Base-by-base conservation (phyloP, 2,113 vertebrate species). In the Sapajus apella region DNA sequence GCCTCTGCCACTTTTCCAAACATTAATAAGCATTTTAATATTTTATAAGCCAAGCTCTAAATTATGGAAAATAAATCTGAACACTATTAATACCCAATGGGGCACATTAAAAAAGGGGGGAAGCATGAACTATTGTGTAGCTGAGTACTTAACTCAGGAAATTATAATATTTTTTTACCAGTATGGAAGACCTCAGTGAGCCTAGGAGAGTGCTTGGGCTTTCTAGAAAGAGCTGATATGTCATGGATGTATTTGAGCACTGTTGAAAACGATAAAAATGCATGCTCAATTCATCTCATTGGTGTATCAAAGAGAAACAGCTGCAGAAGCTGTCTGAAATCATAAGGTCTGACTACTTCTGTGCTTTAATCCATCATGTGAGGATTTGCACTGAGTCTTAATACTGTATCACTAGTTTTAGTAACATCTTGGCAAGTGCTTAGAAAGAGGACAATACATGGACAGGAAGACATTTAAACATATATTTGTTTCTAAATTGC, bases 1-100 rank as follows among this genome's bases (percentile, higher is more conserved):
- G 95, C 64, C 86, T 96, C 75, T 96, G 37, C 68, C 76, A 90
- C 87, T 97, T 98, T 96, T 66, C 73, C 58, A 97, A 94, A 98
- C 73, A 90, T 97, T 97, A 97, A 95, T 96, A 98, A 98, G 72
- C 58, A 96, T 94, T 97, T 98, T 88, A 98, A 97, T 97, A 97
- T 98, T 98, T 98, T 96, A 98, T 98, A 91, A 97, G 45, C 61
- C 37, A 97, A 94, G 43, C n/a, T 97, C 58, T 97, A 97, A 97
- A 97, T 97, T 98, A 96, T 97, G 40, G 93, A 97, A 97, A 98
- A 85, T 96, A 97, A 97, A 95, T 90, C 72, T 95, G 90, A 97
- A 82, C 58, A 52, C 81, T 96, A 94, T 97, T 97, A 97, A 97
- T 98, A 93, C 50, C 40, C 85, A 94, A 21, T 87, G 77, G 91